Evolutionary conservation across 2,113 vertebrate species (phyloP).

Genomic region (Atherinomorus stipes): DNA sequence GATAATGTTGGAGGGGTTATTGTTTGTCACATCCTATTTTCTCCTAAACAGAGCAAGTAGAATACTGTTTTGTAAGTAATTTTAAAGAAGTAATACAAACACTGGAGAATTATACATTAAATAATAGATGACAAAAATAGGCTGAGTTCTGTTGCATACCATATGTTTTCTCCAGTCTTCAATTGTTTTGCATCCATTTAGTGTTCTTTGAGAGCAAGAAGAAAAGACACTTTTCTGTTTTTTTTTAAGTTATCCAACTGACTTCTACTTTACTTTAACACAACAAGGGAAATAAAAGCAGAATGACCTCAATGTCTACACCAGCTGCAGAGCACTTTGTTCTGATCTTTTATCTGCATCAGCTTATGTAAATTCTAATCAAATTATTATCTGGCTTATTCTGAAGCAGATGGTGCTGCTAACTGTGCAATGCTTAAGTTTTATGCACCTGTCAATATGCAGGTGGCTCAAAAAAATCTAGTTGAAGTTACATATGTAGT

Average conservation of each 20-base stretch:
- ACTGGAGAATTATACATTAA: not conserved
- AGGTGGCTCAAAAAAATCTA: not conserved
- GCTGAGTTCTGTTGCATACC: not conserved
- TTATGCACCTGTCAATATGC: too few relatives aligned
- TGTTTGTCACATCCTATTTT: not conserved
- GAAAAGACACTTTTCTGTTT: not conserved
- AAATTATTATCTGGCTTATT: not conserved
- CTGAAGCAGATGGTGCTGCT: not conserved
- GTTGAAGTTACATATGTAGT: not conserved
- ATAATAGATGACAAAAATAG: not conserved
- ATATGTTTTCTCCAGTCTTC: not conserved
- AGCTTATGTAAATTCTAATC: not conserved
- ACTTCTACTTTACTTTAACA: not conserved
- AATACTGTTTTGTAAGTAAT: not conserved
- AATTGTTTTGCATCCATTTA: not conserved
- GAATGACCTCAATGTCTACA: not conserved
- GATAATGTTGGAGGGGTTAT: too few relatives aligned
- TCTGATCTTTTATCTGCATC: not conserved
- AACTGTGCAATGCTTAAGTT: not conserved
- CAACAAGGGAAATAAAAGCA: not conserved
- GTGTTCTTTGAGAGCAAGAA: not conserved
- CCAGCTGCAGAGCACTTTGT: not conserved
- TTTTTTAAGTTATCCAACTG: not conserved
- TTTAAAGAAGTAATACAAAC: not conserved
- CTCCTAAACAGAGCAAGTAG: not conserved